phyloP scores from a whole-genome alignment of 2,113 vertebrate species.

The Dicentrarchus labrax region DNA sequence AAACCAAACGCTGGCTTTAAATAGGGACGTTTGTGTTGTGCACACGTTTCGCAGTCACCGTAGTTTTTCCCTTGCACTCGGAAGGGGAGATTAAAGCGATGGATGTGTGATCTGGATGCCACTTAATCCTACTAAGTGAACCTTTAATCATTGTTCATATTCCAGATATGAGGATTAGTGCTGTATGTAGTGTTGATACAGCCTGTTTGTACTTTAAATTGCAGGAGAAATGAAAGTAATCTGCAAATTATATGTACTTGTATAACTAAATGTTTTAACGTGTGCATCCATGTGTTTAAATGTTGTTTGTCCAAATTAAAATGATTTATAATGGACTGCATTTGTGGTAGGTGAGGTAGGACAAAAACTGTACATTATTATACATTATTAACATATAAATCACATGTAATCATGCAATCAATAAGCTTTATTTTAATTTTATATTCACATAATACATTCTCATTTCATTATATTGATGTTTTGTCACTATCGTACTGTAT shows the following conservation, averaged over 20 bases:
- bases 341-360: too few relatives aligned
- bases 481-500: not conserved
- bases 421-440: constrained; percentile 10
- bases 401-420: constrained; percentile 1
- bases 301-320: not conserved
- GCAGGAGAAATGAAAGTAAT: not conserved
- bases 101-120: too few relatives aligned
- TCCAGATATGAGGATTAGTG: not conserved
- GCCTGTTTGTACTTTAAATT: not conserved
- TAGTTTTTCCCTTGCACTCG: too few relatives aligned
- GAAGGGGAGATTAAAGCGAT: too few relatives aligned
- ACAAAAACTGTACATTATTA: not conserved
- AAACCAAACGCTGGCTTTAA: too few relatives aligned
- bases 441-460: constrained; percentile 37
- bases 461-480: not conserved
- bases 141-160: not conserved
- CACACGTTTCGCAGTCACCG: too few relatives aligned
- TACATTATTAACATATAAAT: constrained; percentile 14
- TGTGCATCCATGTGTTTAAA: not conserved
- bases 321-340: not conserved
- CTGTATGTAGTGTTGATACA: too few relatives aligned
- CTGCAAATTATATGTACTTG: not conserved
- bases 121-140: too few relatives aligned
- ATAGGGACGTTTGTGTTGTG: too few relatives aligned
- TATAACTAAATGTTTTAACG: not conserved